Base-by-base conservation (phyloP, 2,888 invertebrate species). In the Tenthredo distinguenda region DNA sequence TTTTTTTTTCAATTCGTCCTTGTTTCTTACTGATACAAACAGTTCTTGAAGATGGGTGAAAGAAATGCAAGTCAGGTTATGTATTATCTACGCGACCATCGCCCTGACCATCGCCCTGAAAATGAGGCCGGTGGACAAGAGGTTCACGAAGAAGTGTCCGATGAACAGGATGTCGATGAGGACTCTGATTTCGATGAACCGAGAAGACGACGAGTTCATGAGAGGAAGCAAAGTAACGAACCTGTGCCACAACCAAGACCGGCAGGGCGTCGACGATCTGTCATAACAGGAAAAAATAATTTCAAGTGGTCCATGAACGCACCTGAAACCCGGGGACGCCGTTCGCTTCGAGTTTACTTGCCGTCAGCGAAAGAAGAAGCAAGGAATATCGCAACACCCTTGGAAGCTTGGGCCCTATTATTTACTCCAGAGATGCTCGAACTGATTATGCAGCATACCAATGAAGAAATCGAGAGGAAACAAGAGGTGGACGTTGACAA, bases 381-480 rank as follows among this genome's bases (percentile, higher is more conserved):
- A 10, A 77, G 43, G 68, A 65, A 84, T 68, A 37, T n/a, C 40
- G 12, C 76, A 84, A 85, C 84, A 85, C 85, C 85, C 58, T 43
- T 86, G 40, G 86, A 85, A 77, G 82, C 84, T 72, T 86, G 86
- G 84, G 12, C 83, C 40, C 50, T 68, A 82, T 84, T 85, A 83
- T 86, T 83, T 71, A 50, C 85, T 55, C 5, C 2, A 43, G 79
- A 85, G 26, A 85, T 86, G 79, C 72, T 86, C 77, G 86, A 83
- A 37, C 85, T 85, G 18, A 84, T 86, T 74, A 79, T 83, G 79
- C 58, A 77, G 50, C 83, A 86, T 43, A 86, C 85, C 43, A 85
- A 87, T 34, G 83, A 86, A 83, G 86, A 87, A 87, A 86, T 85
- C 58, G 83, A 86, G 40, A 83, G 85, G 18, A 2, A 9, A 71